Evolutionary conservation across 2,113 vertebrate species (phyloP).

Genomic region (Ceyx margarethae): DNA sequence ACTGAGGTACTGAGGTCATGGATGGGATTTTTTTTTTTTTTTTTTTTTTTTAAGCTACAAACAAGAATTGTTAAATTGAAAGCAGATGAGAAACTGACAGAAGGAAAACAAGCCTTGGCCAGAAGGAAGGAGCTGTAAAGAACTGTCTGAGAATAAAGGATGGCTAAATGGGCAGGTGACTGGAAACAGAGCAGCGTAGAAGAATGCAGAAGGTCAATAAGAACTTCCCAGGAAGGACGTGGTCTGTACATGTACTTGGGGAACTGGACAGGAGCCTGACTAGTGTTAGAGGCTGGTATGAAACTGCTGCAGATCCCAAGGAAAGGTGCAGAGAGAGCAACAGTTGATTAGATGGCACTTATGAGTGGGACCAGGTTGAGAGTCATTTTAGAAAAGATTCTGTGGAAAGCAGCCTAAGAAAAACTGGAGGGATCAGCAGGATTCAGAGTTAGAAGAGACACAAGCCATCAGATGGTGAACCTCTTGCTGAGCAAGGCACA

Average conservation of each 20-base stretch:
- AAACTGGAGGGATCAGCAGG: background rate
- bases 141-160: background rate
- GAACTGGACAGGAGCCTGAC: background rate
- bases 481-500: background rate
- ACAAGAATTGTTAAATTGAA: constrained; percentile 2
- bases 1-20: constrained; percentile 18
- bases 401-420: background rate
- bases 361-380: background rate
- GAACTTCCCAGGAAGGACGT: background rate
- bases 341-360: background rate
- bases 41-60: background rate
- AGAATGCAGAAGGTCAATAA: background rate
- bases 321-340: background rate
- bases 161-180: background rate
- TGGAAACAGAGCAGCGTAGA: background rate
- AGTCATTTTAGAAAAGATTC: background rate
- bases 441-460: background rate
- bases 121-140: background rate
- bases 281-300: background rate
- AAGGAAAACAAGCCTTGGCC: background rate
- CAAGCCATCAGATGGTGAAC: background rate
- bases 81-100: constrained; percentile 30
- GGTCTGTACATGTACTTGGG: fast-evolving
- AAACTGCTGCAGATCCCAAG: background rate
- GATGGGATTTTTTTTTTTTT: background rate